Percentiles rank a stretch among this genome's conserved stretches.
These are phyloP conservation scores for Zophobas morio DNA, from an alignment of 1,140 invertebrate species.

Conservation along the genomic window DNA sequence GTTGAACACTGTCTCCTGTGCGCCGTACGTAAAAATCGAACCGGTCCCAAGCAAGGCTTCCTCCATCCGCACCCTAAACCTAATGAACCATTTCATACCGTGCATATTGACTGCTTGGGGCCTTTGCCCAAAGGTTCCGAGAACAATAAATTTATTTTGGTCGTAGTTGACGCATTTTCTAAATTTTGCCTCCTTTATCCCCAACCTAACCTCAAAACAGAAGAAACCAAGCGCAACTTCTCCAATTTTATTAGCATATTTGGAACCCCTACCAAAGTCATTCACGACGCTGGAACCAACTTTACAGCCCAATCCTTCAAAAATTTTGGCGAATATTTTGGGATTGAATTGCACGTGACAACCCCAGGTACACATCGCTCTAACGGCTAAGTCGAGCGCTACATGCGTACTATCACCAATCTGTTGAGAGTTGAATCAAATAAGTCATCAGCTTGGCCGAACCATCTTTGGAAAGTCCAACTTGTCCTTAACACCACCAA, in stretches of 20 bases:
- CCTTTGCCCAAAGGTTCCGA: slow-evolving; percentile 53
- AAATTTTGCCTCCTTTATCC: slow-evolving; percentile 45
- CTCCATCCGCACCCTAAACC: slow-evolving; percentile 61
- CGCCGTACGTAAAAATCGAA: slow-evolving; percentile 58
- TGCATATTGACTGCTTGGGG: slow-evolving; percentile 52
- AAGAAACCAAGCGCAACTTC: slow-evolving; percentile 14
- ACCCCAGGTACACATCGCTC: background rate
- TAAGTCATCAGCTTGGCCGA: slow-evolving; percentile 62
- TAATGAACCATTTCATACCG: slow-evolving; percentile 51
- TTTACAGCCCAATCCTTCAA: slow-evolving; percentile 7
- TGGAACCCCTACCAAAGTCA: slow-evolving; percentile 1
- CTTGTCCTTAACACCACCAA: slow-evolving; percentile 60
- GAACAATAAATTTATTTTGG: slow-evolving; percentile 34
- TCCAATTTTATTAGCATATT: slow-evolving; percentile 15
- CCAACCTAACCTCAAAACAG: background rate
- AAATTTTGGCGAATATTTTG: too few relatives aligned
- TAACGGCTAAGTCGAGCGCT: slow-evolving; percentile 64
- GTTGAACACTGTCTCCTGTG: slow-evolving; percentile 60
- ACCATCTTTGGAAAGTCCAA: slow-evolving; percentile 63
- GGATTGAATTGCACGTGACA: too few relatives aligned
- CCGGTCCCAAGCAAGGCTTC: slow-evolving; percentile 60
- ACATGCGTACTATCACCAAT: slow-evolving; percentile 62
- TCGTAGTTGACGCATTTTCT: slow-evolving; percentile 45
- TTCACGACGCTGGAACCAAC: slow-evolving; percentile 21
- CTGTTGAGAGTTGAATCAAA: slow-evolving; percentile 59